Evolutionary conservation across 2,888 invertebrate species (phyloP).

Genomic region (Ichneumoninae sp.): DNA sequence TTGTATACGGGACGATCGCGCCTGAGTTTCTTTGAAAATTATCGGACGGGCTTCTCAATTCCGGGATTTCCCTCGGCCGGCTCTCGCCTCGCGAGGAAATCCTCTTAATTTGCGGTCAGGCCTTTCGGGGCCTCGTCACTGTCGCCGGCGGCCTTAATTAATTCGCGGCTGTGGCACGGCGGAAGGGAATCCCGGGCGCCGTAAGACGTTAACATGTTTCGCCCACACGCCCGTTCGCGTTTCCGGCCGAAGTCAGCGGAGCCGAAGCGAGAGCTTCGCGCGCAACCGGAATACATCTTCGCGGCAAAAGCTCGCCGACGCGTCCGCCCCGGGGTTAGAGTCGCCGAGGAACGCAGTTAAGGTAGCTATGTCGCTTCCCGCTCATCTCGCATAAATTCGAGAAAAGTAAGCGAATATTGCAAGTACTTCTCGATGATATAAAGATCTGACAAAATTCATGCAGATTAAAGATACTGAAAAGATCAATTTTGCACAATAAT

Average conservation of each 20-base stretch:
- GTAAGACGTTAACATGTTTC: constrained; percentile 35
- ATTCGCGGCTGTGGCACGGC: constrained; percentile 24
- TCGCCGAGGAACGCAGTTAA: constrained; percentile 1
- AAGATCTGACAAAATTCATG: too few species aligned
- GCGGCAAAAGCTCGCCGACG: constrained; percentile 4
- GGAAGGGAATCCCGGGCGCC: constrained; percentile 27
- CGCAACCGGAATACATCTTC: constrained; percentile 25
- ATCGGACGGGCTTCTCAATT: background rate
- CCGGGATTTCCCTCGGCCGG: background rate
- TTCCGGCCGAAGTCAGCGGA: constrained; percentile 25
- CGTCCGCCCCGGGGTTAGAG: background rate
- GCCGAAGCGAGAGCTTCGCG: constrained; percentile 18
- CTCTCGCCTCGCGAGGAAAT: background rate
- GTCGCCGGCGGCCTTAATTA: constrained; percentile 47
- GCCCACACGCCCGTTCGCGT: constrained; percentile 15
- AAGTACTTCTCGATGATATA: too few species aligned
- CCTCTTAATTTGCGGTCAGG: constrained; percentile 43
- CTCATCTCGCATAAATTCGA: too few species aligned
- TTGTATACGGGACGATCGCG: constrained; percentile 10
- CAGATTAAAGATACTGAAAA: too few species aligned
- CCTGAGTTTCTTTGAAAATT: constrained; percentile 24
- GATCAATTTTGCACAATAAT: too few species aligned
- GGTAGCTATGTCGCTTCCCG: too few species aligned
- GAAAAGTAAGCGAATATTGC: too few species aligned
- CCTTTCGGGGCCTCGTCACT: constrained; percentile 40